Evolutionary conservation across 2,113 vertebrate genomes (phyloP).

Genomic region (Kobus ellipsiprymnus): DNA sequence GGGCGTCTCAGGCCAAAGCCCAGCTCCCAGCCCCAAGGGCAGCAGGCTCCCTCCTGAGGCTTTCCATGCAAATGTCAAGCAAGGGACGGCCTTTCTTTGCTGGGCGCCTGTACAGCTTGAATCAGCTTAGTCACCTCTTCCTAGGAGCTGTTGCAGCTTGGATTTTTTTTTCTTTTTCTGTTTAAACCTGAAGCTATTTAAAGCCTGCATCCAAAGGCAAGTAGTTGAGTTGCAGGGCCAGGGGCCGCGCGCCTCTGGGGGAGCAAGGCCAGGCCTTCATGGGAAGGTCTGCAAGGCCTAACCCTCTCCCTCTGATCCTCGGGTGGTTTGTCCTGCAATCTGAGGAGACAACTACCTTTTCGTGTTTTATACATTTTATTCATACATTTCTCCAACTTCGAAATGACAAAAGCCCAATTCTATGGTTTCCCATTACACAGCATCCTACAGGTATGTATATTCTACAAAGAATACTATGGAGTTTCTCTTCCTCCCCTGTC

Average conservation of each 20-base stretch:
- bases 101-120: neutral
- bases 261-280: neutral
- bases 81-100: neutral
- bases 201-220: neutral
- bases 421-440: conserved; percentile 65
- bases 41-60: neutral
- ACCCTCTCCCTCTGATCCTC: neutral
- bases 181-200: conserved; percentile 35
- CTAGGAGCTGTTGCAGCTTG: conserved; percentile 18
- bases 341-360: conserved; percentile 67
- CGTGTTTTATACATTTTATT: conserved; percentile 65
- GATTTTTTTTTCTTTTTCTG: neutral
- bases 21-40: neutral
- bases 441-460: conserved; percentile 71
- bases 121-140: conserved; percentile 37
- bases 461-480: conserved; percentile 74
- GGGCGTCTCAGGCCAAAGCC: neutral
- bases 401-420: conserved; percentile 68
- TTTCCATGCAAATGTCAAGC: neutral
- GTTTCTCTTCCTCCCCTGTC: conserved; percentile 68
- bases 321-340: neutral
- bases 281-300: neutral
- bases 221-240: neutral
- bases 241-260: neutral
- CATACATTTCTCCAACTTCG: conserved; percentile 47